Percentiles rank a stretch among this genome's conserved stretches.
phyloP scores from a whole-genome alignment of 2,888 invertebrate species.

The Ellobium chinense region DNA sequence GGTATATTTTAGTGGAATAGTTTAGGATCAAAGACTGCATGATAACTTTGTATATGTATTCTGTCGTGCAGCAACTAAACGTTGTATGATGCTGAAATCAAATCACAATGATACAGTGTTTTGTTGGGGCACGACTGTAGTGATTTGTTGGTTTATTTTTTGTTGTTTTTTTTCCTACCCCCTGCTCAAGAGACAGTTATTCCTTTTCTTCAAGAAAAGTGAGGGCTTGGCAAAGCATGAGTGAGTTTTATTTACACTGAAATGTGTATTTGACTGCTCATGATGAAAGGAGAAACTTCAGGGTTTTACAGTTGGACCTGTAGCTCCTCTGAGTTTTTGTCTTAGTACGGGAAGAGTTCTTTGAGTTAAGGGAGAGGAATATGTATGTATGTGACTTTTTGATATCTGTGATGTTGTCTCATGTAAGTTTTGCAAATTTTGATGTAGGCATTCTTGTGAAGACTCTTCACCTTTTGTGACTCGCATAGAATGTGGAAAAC shows the following conservation, averaged over 20 bases:
- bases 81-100: too few relatives aligned
- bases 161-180: background rate
- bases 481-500: background rate
- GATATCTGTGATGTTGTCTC: background rate
- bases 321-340: conserved; percentile 20
- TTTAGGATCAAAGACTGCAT: too few relatives aligned
- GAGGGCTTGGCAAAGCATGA: background rate
- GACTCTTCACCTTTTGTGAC: background rate
- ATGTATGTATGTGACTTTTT: conserved; percentile 4
- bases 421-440: background rate
- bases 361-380: background rate
- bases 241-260: conserved; percentile 24
- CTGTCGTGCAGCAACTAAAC: too few relatives aligned
- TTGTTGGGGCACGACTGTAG: background rate
- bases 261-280: conserved; percentile 30
- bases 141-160: too few relatives aligned
- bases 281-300: background rate
- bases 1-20: too few relatives aligned
- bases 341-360: background rate
- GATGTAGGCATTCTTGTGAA: background rate
- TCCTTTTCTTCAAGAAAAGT: conserved; percentile 31
- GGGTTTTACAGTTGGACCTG: conserved; percentile 23
- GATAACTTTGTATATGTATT: too few relatives aligned
- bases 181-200: conserved; percentile 1
- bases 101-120: too few relatives aligned